Percentiles rank a stretch among this genome's conserved stretches.
phyloP scores from a whole-genome alignment of 2,888 invertebrate genomes.

The Beris morrisii region DNA sequence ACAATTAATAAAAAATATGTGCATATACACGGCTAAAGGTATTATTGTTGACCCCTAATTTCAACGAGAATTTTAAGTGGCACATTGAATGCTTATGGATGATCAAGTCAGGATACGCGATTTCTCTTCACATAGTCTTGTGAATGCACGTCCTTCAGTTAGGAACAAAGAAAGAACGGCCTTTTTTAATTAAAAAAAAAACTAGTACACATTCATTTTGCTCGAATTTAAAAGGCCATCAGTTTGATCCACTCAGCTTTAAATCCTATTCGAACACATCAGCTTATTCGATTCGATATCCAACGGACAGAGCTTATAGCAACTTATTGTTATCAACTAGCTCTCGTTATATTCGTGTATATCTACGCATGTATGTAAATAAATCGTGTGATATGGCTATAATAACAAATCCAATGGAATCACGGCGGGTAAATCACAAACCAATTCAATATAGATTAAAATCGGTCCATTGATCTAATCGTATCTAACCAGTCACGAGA shows the following conservation, averaged over 20 bases:
- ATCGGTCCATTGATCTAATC: slow-evolving; percentile 39
- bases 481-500: slow-evolving; percentile 33
- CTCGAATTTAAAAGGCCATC: no score
- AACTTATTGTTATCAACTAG: slow-evolving; percentile 15
- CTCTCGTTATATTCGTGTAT: background rate
- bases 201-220: no score
- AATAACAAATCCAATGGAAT: slow-evolving; percentile 33
- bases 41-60: no score
- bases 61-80: no score
- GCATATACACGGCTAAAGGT: no score
- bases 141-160: no score
- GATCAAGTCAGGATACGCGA: no score
- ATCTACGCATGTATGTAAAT: slow-evolving; percentile 29
- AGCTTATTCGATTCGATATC: slow-evolving; percentile 28
- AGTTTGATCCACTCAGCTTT: slow-evolving; percentile 3
- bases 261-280: slow-evolving; percentile 21
- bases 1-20: no score
- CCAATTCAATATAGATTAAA: slow-evolving; percentile 40
- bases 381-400: slow-evolving; percentile 38
- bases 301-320: slow-evolving; percentile 18
- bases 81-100: no score
- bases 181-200: no score
- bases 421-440: slow-evolving; percentile 37
- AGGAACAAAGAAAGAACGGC: no score
- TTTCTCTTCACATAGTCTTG: no score